Evolutionary conservation across 2,888 invertebrate species (phyloP), one percentile per base, ranked within the genome.

Genomic region (Lampropteryx suffumata): DNA sequence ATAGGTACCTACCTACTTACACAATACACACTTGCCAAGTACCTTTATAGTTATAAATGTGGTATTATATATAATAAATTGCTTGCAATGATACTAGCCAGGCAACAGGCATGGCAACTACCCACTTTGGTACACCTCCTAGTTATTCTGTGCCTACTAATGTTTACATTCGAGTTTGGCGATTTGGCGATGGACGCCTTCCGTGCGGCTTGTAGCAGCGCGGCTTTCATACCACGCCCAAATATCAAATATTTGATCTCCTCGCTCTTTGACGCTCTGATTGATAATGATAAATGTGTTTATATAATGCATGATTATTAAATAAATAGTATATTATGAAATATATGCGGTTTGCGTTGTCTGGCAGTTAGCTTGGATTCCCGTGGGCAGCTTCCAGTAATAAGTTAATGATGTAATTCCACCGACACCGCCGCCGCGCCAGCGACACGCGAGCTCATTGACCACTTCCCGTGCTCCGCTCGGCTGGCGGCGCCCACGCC

Each of bases 361-460:
- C 21, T 21, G 3, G 9, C 29, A 24, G 44, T 35, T 34, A 35
- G 42, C 14, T 12, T 4, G 33, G 10, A 10, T 17, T 6, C 12
- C 30, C 37, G 45, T 45, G 45, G 45, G 37, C 32, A 26, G 37
- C 37, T 32, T 24, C 44, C 44, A 7, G 29, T 26, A 29, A 45
- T 32, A 26, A 45, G 45, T n/a, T 32, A 37, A 30, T 45, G 44
- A 37, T 45, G 45, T 35, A 44, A 24, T 17, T n/a, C 8, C n/a
- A 34, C 10, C 17, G 17, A n/a, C n/a, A n/a, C n/a, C 29, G 6
- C n/a, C 34, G 34, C 6, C 10, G 17, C 26, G 9, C 11, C 10
- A 4, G 4, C 24, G 28, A 2, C 40, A 24, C 37, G 37, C 39
- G 14, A 4, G 30, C 28, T 36, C 30, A 37, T 45, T 45, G 24